Evolutionary conservation across 1,140 invertebrate species (phyloP), one percentile per base, ranked within the genome.

Genomic region (Bombus picipes): DNA sequence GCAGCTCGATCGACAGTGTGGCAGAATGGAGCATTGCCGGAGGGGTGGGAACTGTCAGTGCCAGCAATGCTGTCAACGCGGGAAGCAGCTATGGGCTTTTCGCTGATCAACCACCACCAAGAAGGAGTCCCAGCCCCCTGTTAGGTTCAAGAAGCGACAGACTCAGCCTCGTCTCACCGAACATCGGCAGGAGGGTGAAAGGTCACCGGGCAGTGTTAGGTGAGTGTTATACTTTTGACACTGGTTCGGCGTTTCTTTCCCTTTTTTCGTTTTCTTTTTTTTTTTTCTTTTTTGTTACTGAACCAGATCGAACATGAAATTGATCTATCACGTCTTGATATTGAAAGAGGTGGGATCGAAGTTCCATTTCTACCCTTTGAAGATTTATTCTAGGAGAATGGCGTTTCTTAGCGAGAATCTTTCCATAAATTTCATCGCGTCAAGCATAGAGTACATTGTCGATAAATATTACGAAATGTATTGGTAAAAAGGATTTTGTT

Each of bases 1-100:
- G 97, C 71, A 97, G 97, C 74, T 98, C 97, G 92, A 98, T 98
- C 91, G 97, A 98, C 94, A 96, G 95, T 90, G 85, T 95, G 34
- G 93, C 94, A 53, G 94, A 94, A 92, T 94, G 95, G 94, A 91
- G 93, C 75, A 70, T 92, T 71, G 86, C 89, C 76, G 91, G 93
- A 57, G 91, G 93, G n/a, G 91, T 92, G 3, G 93, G 91, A 66
- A 88, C 91, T 47, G 76, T 89, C 86, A 89, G 87, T 83, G 88
- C 88, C 70, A 91, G 90, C 71, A 91, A 92, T 72, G 89, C 86
- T 18, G 68, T 91, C 57, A 91, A 83, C 71, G 86, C 90, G 25
- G 93, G 90, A 59, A 93, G 92, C 59, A 92, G 90, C 41, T 93
- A 94, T 59, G 93, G 92, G 9, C 83, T 94, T 79, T 94, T 96